A percentile compares a stretch with the other conserved stretches of the same genome.
These are phyloP conservation scores for Dolichotis patagonum DNA, from an alignment of 2,113 vertebrate species.

Conservation along the genomic window DNA sequence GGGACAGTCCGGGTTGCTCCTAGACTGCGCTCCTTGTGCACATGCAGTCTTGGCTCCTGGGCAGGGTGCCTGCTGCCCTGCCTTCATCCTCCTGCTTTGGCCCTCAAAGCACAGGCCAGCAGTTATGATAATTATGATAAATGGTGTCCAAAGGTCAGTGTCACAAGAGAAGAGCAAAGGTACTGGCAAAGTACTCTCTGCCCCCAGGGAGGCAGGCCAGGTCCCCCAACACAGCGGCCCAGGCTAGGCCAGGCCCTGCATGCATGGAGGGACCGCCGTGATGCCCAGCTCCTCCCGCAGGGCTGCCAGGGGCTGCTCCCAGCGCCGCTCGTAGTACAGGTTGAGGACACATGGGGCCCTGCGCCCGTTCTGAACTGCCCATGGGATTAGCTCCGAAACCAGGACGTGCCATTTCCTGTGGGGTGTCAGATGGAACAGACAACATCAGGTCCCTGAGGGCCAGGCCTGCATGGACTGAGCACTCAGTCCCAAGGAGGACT, in stretches of 20 bases:
- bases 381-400: slow-evolving; percentile 90
- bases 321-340: slow-evolving; percentile 94
- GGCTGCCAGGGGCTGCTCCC: slow-evolving; percentile 93
- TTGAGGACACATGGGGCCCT: slow-evolving; percentile 90
- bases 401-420: slow-evolving; percentile 89
- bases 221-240: neutral
- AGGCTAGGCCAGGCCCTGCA: neutral
- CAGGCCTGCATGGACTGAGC: rapidly evolving
- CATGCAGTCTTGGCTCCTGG: neutral
- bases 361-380: slow-evolving; percentile 91
- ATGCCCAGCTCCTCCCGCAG: slow-evolving; percentile 93
- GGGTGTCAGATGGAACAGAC: neutral
- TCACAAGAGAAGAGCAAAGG: slow-evolving; percentile 25
- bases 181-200: neutral
- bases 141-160: neutral
- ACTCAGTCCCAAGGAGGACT: neutral
- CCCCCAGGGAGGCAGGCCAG: neutral
- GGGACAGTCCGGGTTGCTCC: neutral
- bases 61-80: no score
- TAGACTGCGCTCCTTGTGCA: neutral
- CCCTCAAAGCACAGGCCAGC: neutral
- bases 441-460: rapidly evolving
- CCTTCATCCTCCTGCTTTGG: neutral
- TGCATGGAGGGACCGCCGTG: slow-evolving; percentile 82
- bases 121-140: neutral